Evolutionary conservation across 1,140 invertebrate species (phyloP).

Genomic region (Augochlora pura): DNA sequence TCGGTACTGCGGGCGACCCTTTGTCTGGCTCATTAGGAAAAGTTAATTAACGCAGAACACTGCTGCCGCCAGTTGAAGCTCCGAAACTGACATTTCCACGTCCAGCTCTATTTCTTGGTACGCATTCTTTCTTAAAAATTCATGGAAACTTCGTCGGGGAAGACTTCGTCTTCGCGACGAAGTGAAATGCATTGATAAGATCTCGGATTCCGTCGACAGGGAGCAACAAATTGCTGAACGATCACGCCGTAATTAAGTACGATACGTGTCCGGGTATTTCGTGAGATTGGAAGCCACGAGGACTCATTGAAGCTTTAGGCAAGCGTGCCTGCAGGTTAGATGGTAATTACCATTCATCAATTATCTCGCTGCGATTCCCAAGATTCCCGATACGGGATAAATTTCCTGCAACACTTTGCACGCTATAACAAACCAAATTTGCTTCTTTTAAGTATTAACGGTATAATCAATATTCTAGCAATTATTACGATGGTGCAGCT

Average conservation of each 20-base stretch:
- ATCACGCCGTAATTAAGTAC: constrained; percentile 30
- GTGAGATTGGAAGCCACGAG: constrained; percentile 34
- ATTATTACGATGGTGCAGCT: background rate
- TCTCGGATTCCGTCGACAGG: too few relatives aligned
- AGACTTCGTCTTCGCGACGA: too few relatives aligned
- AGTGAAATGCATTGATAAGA: too few relatives aligned
- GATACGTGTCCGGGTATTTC: constrained; percentile 14
- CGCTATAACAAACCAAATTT: background rate
- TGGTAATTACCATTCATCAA: constrained; percentile 61
- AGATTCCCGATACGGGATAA: constrained; percentile 33
- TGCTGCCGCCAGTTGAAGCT: background rate
- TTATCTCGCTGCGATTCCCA: constrained; percentile 36
- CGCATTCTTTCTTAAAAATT: background rate
- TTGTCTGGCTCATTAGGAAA: constrained; percentile 36
- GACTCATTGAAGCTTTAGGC: constrained; percentile 7
- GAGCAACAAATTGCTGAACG: constrained; percentile 4
- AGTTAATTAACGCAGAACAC: constrained; percentile 42
- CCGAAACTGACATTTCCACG: background rate
- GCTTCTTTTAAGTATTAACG: background rate
- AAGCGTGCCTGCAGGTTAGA: constrained; percentile 47
- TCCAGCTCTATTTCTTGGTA: background rate
- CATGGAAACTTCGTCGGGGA: background rate
- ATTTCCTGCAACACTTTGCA: background rate
- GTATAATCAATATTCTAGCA: background rate
- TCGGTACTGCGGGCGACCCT: background rate